Evolutionary conservation across 2,888 invertebrate genomes (phyloP).

Genomic region (Cheilosia impressa): DNA sequence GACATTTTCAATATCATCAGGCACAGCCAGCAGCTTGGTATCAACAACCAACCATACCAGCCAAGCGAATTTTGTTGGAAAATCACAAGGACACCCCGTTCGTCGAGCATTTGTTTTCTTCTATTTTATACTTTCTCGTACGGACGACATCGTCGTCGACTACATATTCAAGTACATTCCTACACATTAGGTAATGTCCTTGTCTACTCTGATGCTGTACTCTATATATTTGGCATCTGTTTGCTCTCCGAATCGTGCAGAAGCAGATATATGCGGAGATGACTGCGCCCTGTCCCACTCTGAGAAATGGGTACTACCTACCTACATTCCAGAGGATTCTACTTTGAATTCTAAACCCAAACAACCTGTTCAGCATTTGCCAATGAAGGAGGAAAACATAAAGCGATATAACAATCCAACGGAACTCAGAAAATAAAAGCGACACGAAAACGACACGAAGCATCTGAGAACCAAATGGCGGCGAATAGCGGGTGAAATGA

Average conservation of each 20-base stretch:
- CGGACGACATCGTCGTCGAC: slow-evolving; percentile 59
- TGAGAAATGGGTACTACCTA: slow-evolving; percentile 36
- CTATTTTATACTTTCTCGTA: slow-evolving; percentile 14
- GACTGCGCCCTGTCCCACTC: not conserved
- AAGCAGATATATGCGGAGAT: slow-evolving; percentile 10
- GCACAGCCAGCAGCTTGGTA: slow-evolving; percentile 39
- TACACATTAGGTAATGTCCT: slow-evolving; percentile 71
- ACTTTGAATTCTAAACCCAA: slow-evolving; percentile 64
- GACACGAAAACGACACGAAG: not conserved
- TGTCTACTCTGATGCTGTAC: slow-evolving; percentile 66
- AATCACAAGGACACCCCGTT: slow-evolving; percentile 64
- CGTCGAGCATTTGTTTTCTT: slow-evolving; percentile 18
- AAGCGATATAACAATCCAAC: slow-evolving; percentile 51
- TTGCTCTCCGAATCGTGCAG: slow-evolving; percentile 54
- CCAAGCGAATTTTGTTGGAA: slow-evolving; percentile 63
- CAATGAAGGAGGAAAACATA: slow-evolving; percentile 44
- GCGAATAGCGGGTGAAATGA: slow-evolving; percentile 64
- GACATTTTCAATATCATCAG: slow-evolving; percentile 68
- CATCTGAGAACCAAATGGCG: slow-evolving; percentile 19
- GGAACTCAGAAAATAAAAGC: slow-evolving; percentile 10
- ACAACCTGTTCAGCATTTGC: slow-evolving; percentile 71
- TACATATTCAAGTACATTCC: slow-evolving; percentile 66
- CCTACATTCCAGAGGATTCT: slow-evolving; percentile 31
- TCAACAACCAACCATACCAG: slow-evolving; percentile 36
- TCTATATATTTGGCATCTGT: slow-evolving; percentile 68